These are phyloP conservation scores for Drosophila setifemur DNA, from an alignment of 1,140 invertebrate species.

Conservation along the genomic window DNA sequence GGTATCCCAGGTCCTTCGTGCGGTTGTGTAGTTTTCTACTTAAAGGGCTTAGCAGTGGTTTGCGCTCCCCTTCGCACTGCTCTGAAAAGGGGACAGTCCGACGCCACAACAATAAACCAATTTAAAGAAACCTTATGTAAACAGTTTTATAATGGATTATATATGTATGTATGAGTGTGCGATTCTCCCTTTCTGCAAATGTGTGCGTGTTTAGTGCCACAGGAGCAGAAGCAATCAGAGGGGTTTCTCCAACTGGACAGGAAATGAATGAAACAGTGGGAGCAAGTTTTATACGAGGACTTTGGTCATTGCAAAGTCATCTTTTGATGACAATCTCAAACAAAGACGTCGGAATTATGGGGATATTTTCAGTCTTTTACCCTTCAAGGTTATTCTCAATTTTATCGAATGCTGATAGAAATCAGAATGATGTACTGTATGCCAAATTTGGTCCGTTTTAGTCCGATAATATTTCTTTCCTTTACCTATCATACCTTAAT, in stretches of 20 bases:
- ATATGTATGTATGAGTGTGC: constrained; percentile 43
- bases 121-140: constrained; percentile 78
- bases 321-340: constrained; percentile 5
- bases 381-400: no score
- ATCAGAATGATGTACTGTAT: no score
- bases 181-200: constrained; percentile 1
- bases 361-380: no score
- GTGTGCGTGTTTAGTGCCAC: neutral
- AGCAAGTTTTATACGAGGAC: neutral
- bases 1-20: constrained; percentile 11
- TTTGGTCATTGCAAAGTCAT: neutral
- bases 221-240: constrained; percentile 4
- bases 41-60: constrained; percentile 42
- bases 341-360: no score
- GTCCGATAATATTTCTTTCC: no score
- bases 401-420: no score
- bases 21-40: constrained; percentile 33
- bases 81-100: neutral
- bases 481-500: no score
- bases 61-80: neutral
- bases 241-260: constrained; percentile 1
- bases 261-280: constrained; percentile 39
- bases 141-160: constrained; percentile 77
- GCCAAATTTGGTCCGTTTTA: no score
- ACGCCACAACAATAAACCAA: constrained; percentile 72